Evolutionary conservation across 2,797 vertebrate genomes (phyloP).

Genomic region (Channallabes apus): DNA sequence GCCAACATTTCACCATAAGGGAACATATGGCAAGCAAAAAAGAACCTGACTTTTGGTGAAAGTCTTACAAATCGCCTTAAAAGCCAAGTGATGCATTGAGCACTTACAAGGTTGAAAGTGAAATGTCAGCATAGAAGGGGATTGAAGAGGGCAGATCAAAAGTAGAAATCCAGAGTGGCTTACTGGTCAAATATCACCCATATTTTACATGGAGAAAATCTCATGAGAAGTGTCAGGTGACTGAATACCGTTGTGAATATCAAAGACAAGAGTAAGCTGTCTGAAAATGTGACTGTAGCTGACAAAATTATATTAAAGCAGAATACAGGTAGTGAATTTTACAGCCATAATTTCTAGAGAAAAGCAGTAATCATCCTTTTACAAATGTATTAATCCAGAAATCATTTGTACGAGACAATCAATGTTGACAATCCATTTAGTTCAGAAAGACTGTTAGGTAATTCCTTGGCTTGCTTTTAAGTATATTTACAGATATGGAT

Average conservation of each 20-base stretch:
- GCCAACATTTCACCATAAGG: conserved; percentile 12
- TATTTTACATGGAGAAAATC: conserved; percentile 21
- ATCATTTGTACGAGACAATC: too few relatives aligned
- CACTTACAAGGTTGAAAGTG: conserved; percentile 22
- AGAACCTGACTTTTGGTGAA: conserved; percentile 4
- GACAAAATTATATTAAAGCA: conserved; percentile 35
- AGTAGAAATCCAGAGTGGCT: conserved; percentile 26
- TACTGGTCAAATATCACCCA: conserved; percentile 29
- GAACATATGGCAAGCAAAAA: conserved; percentile 18
- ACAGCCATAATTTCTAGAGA: background rate
- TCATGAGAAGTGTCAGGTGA: conserved; percentile 19
- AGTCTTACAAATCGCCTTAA: conserved; percentile 23
- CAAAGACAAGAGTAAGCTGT: conserved; percentile 32
- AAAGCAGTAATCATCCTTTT: background rate
- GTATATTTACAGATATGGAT: background rate
- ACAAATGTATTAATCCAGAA: too few relatives aligned
- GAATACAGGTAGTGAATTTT: conserved; percentile 12
- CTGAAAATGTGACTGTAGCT: conserved; percentile 22
- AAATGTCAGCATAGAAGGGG: conserved; percentile 30
- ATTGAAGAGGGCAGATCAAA: conserved; percentile 22
- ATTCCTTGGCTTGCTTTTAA: background rate
- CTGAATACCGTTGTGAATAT: conserved; percentile 31
- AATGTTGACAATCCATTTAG: background rate
- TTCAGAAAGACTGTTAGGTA: background rate
- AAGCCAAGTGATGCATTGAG: conserved; percentile 30